Evolutionary conservation across 2,888 invertebrate genomes (phyloP), one percentile per base, ranked within the genome.

Genomic region (Cosmia trapezina): DNA sequence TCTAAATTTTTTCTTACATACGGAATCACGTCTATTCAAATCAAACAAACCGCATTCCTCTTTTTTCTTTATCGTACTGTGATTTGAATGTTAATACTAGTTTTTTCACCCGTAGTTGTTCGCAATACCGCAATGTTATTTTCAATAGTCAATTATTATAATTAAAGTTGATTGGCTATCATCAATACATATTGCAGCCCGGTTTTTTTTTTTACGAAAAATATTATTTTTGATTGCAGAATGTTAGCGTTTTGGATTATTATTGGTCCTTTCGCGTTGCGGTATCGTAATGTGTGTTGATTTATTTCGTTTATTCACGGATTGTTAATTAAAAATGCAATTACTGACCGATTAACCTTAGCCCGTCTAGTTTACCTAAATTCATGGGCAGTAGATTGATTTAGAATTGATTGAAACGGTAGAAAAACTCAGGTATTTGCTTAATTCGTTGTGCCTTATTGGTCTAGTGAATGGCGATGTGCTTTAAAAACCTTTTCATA

Each of bases 91-190:
- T 78, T 81, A 78, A 76, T 78, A 81, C 83, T 74, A 73, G 84
- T 82, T 83, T 86, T 84, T 83, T 72, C 53, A 61, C 37, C 70
- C 56, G 73, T 78, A 81, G 67, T 81, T 86, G 73, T 83, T 83
- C 78, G 83, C 78, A 85, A 79, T 88, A 85, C 86, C 85, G 86
- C 85, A 85, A 87, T 88, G 86, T 80, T 83, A 87, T 87, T 78
- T 80, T 85, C 83, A 82, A 86, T 84, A 83, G 84, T 84, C 89
- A 89, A 89, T 90, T 89, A 90, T 89, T 88, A 84, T 87, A 89
- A 90, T 90, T 87, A 89, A 86, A 79, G 51, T 80, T 88, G 87
- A 90, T 90, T 86, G 89, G 76, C 83, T 78, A 84, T 85, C 83
- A 89, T 88, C 85, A 88, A 78, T 83, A 76, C 68, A 69, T 80